Base-by-base conservation (phyloP, 2,888 invertebrate species). In the Stenodema calcarata region DNA sequence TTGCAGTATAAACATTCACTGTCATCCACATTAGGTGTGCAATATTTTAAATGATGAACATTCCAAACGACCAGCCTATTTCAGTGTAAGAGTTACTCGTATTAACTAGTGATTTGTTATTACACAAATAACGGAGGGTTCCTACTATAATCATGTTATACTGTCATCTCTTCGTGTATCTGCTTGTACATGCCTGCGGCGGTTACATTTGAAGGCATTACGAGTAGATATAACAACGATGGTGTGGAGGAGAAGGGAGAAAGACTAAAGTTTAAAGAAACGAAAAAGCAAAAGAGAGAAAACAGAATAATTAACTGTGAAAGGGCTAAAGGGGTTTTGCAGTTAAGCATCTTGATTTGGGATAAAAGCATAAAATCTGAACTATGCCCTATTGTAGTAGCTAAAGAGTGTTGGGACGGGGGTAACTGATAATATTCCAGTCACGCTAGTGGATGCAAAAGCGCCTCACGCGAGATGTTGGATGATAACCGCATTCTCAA, bases 341-440 rank as follows among this genome's bases (percentile, higher is more conserved):
- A 7, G 75, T 30, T 75, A 75, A 75, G 28, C 75, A 75, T 75
- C 75, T 75, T 75, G 75, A 75, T 75, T 35, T 14, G 75, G 75
- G 75, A 75, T 75, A 75, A 75, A 75, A 75, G 75, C 35, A 75
- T 75, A 75, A 75, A 75, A 75, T 75, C n/a, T 30, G 30, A 30
- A 75, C 75, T 75, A 75, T 75, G 12, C 14, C 16, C 14, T 14
- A 47, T 1, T 47, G 16, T 47, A 47, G 14, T 2, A 47, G 47
- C 16, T 12, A 47, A 47, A 7, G 35, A 35, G 35, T 4, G 35
- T 35, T 35, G 35, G 35, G 35, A 7, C 2, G 12, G 16, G 16
- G 12, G 47, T 12, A 12, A 12, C 14, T 47, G 47, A 47, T 47
- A 47, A 35, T 30, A 75, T 9, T 75, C 30, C 35, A 75, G 75